These are phyloP conservation scores for Anableps anableps DNA, from an alignment of 2,797 vertebrate genomes.

Conservation along the genomic window DNA sequence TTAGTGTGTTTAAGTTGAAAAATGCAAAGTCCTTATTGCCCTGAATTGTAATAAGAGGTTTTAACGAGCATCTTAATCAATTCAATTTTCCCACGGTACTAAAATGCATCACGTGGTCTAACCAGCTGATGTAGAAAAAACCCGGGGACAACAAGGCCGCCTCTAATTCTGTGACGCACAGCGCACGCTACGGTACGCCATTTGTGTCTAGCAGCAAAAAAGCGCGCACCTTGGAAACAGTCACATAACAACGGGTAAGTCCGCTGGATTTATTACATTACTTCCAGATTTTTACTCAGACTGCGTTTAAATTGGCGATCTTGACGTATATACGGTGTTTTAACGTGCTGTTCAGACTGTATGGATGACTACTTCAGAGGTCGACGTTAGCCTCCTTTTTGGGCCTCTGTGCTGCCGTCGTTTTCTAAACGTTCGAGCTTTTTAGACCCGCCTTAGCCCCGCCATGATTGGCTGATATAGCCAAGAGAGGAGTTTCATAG, in stretches of 20 bases:
- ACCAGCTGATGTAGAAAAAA: slow-evolving; percentile 41
- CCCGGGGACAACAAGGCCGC: background rate
- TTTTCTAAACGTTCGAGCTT: slow-evolving; percentile 72
- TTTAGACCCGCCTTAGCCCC: slow-evolving; percentile 50
- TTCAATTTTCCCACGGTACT: slow-evolving; percentile 3
- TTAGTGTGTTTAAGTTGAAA: no score
- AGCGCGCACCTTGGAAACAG: slow-evolving; percentile 83
- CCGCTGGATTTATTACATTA: background rate
- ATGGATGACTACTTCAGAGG: slow-evolving; percentile 47
- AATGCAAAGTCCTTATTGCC: background rate
- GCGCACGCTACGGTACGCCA: slow-evolving; percentile 90
- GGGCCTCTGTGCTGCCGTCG: slow-evolving; percentile 93
- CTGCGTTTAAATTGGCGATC: background rate
- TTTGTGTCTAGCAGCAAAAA: slow-evolving; percentile 90
- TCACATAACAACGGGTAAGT: slow-evolving; percentile 75
- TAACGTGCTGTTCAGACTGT: slow-evolving; percentile 4
- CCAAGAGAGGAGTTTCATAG: slow-evolving; percentile 50
- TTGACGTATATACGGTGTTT: slow-evolving; percentile 9
- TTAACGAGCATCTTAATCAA: fast-evolving
- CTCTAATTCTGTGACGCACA: slow-evolving; percentile 73
- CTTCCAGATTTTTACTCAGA: background rate
- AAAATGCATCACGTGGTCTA: slow-evolving; percentile 35
- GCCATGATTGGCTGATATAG: slow-evolving; percentile 59
- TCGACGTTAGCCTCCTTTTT: slow-evolving; percentile 87
- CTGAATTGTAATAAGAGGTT: background rate